Base-by-base conservation (phyloP, 2,797 vertebrate species). In the Bufotes viridis region DNA sequence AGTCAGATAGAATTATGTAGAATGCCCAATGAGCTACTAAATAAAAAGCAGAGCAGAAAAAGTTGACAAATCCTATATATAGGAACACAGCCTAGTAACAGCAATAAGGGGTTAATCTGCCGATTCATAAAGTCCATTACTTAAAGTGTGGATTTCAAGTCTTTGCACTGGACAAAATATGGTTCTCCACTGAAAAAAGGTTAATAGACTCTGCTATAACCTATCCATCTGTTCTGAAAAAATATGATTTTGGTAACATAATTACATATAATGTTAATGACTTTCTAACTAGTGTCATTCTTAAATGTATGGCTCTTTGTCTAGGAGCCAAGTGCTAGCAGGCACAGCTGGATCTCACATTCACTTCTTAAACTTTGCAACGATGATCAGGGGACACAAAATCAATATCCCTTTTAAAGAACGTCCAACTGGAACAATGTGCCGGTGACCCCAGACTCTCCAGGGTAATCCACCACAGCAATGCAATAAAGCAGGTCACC, bases 341-440 rank as follows among this genome's bases (percentile, higher is more conserved):
- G 74, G 85, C 88, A 90, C 78, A 85, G 80, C 90, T 87, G 81
- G 24, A 53, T 42, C 88, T 90, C 80, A 24, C 87, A 65, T 80
- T 63, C 78, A 88, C 87, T 93, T 2, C 0, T 90, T 92, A 89
- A 91, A 91, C 90, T 90, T 55, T 58, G 65, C 82, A 87, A 89
- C 81, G 91, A 92, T 92, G 80, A 90, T 88, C 83, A 81, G 67
- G 75, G 86, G 88, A 90, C 93, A 93, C 88, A 91, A 93, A 93
- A 94, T 94, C 92, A 93, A 91, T 94, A 92, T 78, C 86, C 90
- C 82, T 89, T 91, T 88, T 24, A 91, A 75, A 91, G 75, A 90
- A 91, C 4, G 42, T 58, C 90, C 87, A 86, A 88, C 91, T 91
- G 91, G 87, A 91, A 87, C 90, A 93, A 91, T 69, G 85, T 85